Evolutionary conservation across 2,113 vertebrate genomes (phyloP), one percentile per base, ranked within the genome.

Genomic region (Scatophagus argus): DNA sequence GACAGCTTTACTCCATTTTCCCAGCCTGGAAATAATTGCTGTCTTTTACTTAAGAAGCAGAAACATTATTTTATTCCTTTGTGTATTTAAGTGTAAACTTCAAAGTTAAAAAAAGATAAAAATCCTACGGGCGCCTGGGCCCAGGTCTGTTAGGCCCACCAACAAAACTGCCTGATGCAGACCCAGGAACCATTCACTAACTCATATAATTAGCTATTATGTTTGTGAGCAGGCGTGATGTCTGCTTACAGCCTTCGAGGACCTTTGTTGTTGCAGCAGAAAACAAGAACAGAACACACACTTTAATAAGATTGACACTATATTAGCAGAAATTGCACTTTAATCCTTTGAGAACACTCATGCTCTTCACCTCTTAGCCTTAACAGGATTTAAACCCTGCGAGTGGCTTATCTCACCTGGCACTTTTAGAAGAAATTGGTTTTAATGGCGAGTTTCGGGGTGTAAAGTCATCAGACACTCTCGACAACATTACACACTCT

Each of bases 401-500:
- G 14, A 16, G 27, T 71, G 55, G 23, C 34, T 32, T 32, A n/a
- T 76, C 13, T 60, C 13, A 41, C 34, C 66, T 10, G 41, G 5
- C 32, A 39, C 34, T 64, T 54, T 67, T 4, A 67, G 44, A 17
- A 41, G 39, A 51, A 39, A 36, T 21, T 36, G n/a, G 56, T 46
- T 74, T 68, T 60, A 46, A 69, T 41, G 41, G 58, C 12, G 16
- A 47, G 69, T 76, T 77, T 66, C 49, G 47, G 34, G 67, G 69
- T 36, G 67, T 14, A 16, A 51, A 55, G 63, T 77, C 56, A 79
- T 73, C 65, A 0, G 7, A 29, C 55, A 54, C 65, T 41, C 62
- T 46, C 43, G 54, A 55, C 39, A 79, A 32, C 72, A 63, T 61
- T 51, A 62, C 74, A 63, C 67, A 76, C 67, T 66, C 71, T 32